A percentile compares a stretch with the other conserved stretches of the same genome.
Evolutionary conservation across 2,888 invertebrate species (phyloP).

Genomic region (Norana najaformis): DNA sequence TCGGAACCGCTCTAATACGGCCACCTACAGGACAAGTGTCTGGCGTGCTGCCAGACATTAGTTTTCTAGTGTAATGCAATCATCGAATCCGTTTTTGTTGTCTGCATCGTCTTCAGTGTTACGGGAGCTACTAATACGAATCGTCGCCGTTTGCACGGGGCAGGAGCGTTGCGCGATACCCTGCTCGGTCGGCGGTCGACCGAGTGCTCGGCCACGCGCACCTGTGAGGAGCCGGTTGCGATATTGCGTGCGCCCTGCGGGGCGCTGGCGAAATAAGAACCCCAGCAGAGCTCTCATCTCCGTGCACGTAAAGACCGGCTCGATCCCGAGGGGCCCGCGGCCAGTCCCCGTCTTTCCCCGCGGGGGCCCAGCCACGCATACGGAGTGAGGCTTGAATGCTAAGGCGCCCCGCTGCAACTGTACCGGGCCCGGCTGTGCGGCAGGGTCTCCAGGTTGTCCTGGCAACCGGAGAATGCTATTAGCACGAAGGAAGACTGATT

Average conservation of each 20-base stretch:
- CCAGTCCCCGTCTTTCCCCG: not conserved
- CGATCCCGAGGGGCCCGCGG: not conserved
- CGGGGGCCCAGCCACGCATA: not conserved
- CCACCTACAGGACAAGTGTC: not conserved
- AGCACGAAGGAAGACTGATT: slow-evolving; percentile 6
- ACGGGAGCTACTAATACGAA: not conserved
- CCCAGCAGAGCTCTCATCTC: slow-evolving; percentile 18
- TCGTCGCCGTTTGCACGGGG: not conserved
- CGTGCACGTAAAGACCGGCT: not conserved
- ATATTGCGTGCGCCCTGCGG: slow-evolving; percentile 6
- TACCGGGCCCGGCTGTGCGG: not conserved
- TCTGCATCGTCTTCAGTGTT: slow-evolving; percentile 8
- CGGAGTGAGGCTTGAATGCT: slow-evolving; percentile 18
- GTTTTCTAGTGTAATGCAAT: slow-evolving; percentile 4
- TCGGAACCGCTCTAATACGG: not conserved
- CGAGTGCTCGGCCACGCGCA: not conserved
- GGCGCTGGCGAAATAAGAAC: slow-evolving; percentile 20
- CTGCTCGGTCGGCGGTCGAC: not conserved
- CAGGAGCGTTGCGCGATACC: not conserved
- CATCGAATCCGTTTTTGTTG: not conserved
- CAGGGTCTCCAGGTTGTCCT: not conserved
- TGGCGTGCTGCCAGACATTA: not conserved
- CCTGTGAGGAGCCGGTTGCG: not conserved
- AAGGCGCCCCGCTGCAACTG: slow-evolving; percentile 18
- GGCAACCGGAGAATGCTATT: slow-evolving; percentile 18